These are phyloP conservation scores for Limnephilus lunatus DNA, from an alignment of 2,888 invertebrate genomes.

Conservation along the genomic window DNA sequence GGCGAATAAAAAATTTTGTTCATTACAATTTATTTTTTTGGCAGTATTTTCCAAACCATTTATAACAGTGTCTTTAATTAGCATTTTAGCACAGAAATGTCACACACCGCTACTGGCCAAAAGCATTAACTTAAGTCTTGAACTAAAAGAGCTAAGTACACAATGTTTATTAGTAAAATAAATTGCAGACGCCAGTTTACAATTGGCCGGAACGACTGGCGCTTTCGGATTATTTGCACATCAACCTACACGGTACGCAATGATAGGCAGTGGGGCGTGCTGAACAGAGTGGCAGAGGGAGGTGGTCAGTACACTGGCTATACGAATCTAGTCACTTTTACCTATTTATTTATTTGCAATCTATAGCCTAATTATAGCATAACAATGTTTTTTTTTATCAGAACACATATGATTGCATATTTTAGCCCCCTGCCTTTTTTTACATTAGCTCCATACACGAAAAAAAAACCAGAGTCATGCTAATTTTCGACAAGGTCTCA, in stretches of 20 bases:
- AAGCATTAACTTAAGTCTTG: background rate
- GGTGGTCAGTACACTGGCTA: background rate
- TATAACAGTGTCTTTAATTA: too few species aligned
- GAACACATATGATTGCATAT: too few species aligned
- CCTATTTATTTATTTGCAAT: too few species aligned
- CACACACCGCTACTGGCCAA: background rate
- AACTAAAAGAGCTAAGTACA: background rate
- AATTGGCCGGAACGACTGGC: background rate
- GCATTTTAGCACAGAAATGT: background rate
- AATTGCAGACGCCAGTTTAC: background rate
- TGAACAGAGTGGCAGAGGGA: background rate
- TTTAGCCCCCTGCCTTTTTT: too few species aligned
- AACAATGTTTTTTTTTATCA: too few species aligned
- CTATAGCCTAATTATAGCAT: too few species aligned
- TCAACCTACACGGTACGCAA: background rate
- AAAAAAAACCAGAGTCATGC: too few species aligned
- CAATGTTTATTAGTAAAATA: background rate
- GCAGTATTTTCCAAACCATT: too few species aligned
- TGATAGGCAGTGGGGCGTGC: background rate
- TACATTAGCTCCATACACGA: too few species aligned
- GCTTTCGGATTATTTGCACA: background rate
- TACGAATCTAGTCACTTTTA: background rate
- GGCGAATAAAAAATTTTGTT: background rate
- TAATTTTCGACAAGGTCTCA: too few species aligned
- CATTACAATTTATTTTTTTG: too few species aligned